These are phyloP conservation scores for Acleris laterana DNA, from an alignment of 2,888 invertebrate species.

Conservation along the genomic window DNA sequence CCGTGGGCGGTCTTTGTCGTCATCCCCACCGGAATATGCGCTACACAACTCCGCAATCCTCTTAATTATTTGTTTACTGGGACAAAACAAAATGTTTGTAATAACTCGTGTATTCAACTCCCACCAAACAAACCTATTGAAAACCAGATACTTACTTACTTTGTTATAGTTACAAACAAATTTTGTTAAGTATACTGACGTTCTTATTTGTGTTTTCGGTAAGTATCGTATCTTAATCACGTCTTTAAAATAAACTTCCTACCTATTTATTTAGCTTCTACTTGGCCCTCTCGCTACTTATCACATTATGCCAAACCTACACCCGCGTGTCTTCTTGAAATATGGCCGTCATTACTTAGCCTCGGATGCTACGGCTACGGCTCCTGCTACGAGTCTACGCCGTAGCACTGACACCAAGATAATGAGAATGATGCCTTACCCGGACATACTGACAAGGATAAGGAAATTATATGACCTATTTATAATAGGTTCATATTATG, in stretches of 20 bases:
- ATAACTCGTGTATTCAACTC: conserved; percentile 7
- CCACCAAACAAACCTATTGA: neutral
- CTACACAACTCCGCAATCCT: conserved; percentile 9
- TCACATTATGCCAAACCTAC: neutral
- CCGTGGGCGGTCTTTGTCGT: conserved; percentile 25
- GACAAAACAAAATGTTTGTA: conserved; percentile 4
- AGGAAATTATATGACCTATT: too few relatives aligned
- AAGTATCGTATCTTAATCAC: too few relatives aligned
- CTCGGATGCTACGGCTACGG: conserved; percentile 28
- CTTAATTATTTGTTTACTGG: conserved; percentile 28
- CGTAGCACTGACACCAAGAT: conserved; percentile 44
- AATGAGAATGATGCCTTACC: conserved; percentile 1
- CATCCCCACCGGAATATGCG: conserved; percentile 16
- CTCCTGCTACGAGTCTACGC: conserved; percentile 50
- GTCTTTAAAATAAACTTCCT: too few relatives aligned
- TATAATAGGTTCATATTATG: too few relatives aligned
- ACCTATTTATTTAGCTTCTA: neutral
- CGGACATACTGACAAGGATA: too few relatives aligned
- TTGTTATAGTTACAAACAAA: neutral
- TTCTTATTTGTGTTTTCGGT: neutral
- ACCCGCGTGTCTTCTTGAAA: conserved; percentile 8
- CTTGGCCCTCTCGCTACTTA: neutral
- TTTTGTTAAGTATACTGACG: neutral
- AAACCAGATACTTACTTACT: neutral
- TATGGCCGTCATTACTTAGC: conserved; percentile 21